Evolutionary conservation across 2,797 vertebrate genomes (phyloP).

Genomic region (Crenichthys baileyi): DNA sequence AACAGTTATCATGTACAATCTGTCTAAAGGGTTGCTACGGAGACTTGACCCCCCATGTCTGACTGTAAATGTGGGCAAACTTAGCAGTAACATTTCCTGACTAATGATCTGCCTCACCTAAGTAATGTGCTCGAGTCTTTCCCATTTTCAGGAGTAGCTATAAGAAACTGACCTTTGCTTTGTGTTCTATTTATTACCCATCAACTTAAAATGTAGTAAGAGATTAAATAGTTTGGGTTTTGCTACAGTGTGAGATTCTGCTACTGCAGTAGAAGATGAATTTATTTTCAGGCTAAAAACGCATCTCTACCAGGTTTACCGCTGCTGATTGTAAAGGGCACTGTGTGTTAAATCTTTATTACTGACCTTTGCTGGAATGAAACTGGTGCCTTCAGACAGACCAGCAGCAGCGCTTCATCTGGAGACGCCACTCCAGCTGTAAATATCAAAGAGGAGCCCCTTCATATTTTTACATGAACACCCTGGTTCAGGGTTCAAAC

Average conservation of each 20-base stretch:
- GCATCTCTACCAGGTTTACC: neutral
- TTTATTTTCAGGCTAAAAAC: neutral
- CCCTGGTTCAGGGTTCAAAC: slow-evolving; percentile 62
- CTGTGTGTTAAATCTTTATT: neutral
- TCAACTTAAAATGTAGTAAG: too few relatives aligned
- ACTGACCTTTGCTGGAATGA: slow-evolving; percentile 11
- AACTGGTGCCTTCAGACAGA: slow-evolving; percentile 22
- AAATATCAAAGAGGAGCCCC: slow-evolving; percentile 55
- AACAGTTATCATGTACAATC: too few relatives aligned
- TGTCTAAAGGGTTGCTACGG: too few relatives aligned
- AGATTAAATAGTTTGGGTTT: neutral
- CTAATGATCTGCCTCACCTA: neutral
- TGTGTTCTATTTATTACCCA: too few relatives aligned
- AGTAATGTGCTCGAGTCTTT: neutral
- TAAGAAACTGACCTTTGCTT: too few relatives aligned
- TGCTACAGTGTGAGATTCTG: neutral
- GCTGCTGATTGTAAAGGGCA: neutral
- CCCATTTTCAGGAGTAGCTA: neutral
- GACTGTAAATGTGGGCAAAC: too few relatives aligned
- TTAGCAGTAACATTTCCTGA: neutral
- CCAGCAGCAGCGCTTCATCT: slow-evolving; percentile 14
- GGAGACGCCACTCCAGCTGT: slow-evolving; percentile 36
- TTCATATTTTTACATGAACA: slow-evolving; percentile 66
- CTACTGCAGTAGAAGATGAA: neutral
- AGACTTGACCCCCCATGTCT: too few relatives aligned